A percentile compares a stretch with the other conserved stretches of the same genome.
phyloP scores from a whole-genome alignment of 1,140 invertebrate genomes.

The Neelides sp. region DNA sequence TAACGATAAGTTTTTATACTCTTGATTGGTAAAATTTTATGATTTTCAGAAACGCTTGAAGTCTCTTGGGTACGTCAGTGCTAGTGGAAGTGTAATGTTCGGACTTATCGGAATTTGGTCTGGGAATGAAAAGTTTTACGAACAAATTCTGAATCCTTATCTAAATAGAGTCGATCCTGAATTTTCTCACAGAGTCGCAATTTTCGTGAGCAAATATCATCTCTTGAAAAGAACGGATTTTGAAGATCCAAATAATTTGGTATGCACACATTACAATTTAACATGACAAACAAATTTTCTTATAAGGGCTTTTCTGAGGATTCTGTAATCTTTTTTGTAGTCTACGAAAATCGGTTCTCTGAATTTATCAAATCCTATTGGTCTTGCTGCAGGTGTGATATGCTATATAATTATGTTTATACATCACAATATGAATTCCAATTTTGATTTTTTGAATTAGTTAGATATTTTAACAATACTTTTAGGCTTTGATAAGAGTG shows the following conservation, averaged over 20 bases:
- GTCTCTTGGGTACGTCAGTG: constrained; percentile 39
- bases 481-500: constrained; percentile 98
- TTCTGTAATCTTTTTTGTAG: constrained; percentile 36
- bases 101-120: constrained; percentile 50
- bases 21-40: constrained; percentile 2
- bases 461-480: too few relatives aligned
- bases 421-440: too few relatives aligned
- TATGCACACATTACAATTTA: constrained; percentile 35
- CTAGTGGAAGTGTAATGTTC: constrained; percentile 48
- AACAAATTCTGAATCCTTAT: constrained; percentile 54
- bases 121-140: constrained; percentile 65
- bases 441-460: too few relatives aligned
- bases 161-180: constrained; percentile 57
- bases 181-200: constrained; percentile 59
- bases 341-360: constrained; percentile 55
- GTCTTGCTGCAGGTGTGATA: constrained; percentile 93
- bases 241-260: constrained; percentile 43
- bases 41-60: constrained; percentile 45
- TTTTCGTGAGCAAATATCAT: constrained; percentile 59
- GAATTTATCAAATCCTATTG: constrained; percentile 74
- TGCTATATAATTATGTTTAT: too few relatives aligned
- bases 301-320: too few relatives aligned
- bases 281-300: too few relatives aligned
- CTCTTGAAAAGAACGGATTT: constrained; percentile 47
- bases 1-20: not conserved